Conservation (phyloP, 2,888 invertebrate genomes). For the Baccha elongata region DNA sequence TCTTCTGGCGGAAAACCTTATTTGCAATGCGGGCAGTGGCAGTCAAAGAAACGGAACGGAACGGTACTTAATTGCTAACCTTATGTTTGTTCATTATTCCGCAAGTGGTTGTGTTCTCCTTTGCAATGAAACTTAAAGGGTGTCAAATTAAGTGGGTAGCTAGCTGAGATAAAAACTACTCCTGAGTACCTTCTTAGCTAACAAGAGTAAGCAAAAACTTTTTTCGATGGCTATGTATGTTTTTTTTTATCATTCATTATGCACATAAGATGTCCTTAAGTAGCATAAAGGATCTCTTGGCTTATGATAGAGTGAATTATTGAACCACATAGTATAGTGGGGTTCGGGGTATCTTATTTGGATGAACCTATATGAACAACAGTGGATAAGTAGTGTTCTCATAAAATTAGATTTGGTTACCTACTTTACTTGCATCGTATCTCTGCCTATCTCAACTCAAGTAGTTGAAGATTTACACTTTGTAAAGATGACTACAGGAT, state of each 20-base stretch:
- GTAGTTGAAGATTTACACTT: too few species aligned
- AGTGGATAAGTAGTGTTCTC: constrained; percentile 24
- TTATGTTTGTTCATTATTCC: constrained; percentile 78
- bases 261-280: constrained; percentile 46
- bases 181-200: constrained; percentile 28
- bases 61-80: not conserved
- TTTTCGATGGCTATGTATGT: constrained; percentile 57
- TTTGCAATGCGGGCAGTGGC: not conserved
- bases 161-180: constrained; percentile 24
- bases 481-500: too few species aligned
- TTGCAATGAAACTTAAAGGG: constrained; percentile 24
- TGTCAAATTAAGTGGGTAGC: constrained; percentile 35
- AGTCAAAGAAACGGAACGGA: constrained; percentile 1
- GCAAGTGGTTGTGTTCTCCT: constrained; percentile 87
- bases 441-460: too few species aligned
- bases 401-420: constrained; percentile 3
- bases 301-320: constrained; percentile 52
- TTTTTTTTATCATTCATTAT: constrained; percentile 59
- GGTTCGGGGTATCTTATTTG: constrained; percentile 4
- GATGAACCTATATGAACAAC: constrained; percentile 43
- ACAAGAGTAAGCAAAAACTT: constrained; percentile 20
- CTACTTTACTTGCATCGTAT: not conserved
- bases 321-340: constrained; percentile 32
- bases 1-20: not conserved
- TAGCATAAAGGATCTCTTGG: constrained; percentile 40